Evolutionary conservation across 2,888 invertebrate species (phyloP).

Genomic region (Polymixis lichenea): DNA sequence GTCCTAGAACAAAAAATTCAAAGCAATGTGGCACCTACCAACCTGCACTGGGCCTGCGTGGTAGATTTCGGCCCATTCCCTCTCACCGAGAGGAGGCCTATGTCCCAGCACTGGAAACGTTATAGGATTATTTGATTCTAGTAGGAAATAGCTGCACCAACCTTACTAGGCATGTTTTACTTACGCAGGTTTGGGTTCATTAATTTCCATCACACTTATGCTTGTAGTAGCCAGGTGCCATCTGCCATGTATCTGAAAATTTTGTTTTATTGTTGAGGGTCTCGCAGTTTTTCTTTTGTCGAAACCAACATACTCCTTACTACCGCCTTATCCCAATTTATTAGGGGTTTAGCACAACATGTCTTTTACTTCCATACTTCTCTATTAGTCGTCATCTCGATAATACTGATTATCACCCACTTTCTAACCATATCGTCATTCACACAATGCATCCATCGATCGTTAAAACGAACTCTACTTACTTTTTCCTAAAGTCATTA

Average conservation of each 20-base stretch:
- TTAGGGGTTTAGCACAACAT: no score
- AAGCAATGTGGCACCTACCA: neutral
- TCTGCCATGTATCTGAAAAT: slow-evolving; percentile 82
- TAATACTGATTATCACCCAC: no score
- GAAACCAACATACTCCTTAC: no score
- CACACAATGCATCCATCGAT: no score
- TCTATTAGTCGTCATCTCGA: no score
- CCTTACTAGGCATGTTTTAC: slow-evolving; percentile 7
- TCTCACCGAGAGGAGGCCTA: neutral
- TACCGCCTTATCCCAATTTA: no score
- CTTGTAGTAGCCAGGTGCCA: slow-evolving; percentile 81
- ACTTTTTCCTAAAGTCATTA: slow-evolving; percentile 80
- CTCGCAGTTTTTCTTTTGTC: neutral
- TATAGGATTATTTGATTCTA: no score
- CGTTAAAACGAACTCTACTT: slow-evolving; percentile 68
- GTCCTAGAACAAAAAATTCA: no score
- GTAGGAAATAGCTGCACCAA: neutral
- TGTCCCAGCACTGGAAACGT: neutral
- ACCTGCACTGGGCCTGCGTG: neutral
- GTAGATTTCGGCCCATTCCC: neutral
- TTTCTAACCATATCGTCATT: no score
- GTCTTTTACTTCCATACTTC: no score
- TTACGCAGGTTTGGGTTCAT: slow-evolving; percentile 14
- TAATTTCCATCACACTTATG: slow-evolving; percentile 51
- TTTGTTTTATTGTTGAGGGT: neutral